phyloP scores from a whole-genome alignment of 2,797 vertebrate genomes.

The Cirrhinus molitorella region DNA sequence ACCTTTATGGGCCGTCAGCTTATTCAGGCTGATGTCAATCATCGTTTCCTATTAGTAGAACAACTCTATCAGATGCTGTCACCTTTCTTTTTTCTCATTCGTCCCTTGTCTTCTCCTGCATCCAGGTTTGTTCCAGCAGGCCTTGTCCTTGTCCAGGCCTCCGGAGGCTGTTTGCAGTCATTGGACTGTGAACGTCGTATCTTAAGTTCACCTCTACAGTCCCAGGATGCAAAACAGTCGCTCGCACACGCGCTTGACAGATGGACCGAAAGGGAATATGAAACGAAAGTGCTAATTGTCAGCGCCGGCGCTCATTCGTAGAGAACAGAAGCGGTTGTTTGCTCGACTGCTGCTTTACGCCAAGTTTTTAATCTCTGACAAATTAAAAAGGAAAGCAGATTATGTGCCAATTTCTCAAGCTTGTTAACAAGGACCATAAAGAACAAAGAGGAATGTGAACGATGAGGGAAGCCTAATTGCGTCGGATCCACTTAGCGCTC shows the following conservation, averaged over 20 bases:
- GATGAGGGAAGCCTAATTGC: constrained; percentile 9
- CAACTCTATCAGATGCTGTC: constrained; percentile 74
- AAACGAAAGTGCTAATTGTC: constrained; percentile 36
- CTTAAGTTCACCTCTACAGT: constrained; percentile 1
- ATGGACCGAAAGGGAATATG: constrained; percentile 14
- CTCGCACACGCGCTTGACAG: constrained; percentile 19
- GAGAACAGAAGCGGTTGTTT: constrained; percentile 11
- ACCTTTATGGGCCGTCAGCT: constrained; percentile 77
- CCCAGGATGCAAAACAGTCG: neutral
- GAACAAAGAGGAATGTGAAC: constrained; percentile 21
- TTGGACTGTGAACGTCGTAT: constrained; percentile 7
- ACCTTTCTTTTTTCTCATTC: neutral
- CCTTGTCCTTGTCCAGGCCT: neutral
- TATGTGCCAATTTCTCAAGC: constrained; percentile 16
- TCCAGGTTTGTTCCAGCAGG: neutral
- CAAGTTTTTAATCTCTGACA: constrained; percentile 42
- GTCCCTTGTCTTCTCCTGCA: constrained; percentile 3
- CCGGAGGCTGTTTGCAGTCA: neutral
- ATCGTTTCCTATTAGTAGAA: constrained; percentile 73
- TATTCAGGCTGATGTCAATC: constrained; percentile 72
- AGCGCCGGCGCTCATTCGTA: neutral
- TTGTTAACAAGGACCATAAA: constrained; percentile 27
- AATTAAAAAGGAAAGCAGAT: constrained; percentile 39
- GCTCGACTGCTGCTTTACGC: constrained; percentile 2
- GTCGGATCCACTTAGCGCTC: constrained; percentile 18